Percentiles rank a stretch among this genome's conserved stretches.
Evolutionary conservation across 1,140 invertebrate species (phyloP).

Genomic region (Neocloeon triangulifer): DNA sequence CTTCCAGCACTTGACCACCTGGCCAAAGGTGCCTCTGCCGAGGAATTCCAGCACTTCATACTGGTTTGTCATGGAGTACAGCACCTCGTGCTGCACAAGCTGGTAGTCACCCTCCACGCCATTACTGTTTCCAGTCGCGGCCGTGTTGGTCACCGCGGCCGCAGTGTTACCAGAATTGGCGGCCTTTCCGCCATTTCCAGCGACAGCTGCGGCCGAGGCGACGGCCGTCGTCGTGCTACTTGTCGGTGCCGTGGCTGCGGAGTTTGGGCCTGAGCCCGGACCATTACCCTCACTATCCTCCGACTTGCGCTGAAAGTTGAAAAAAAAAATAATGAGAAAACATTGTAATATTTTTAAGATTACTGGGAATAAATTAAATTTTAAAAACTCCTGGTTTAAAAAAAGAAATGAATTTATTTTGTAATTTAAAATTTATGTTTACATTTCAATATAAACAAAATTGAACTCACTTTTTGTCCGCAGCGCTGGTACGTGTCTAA

Average conservation of each 20-base stretch:
- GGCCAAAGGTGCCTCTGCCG: constrained; percentile 95
- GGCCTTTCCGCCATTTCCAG: too few relatives aligned
- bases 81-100: constrained; percentile 92
- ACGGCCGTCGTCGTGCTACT: constrained; percentile 13
- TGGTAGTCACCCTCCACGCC: constrained; percentile 91
- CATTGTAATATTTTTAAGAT: not conserved
- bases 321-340: not conserved
- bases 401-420: too few relatives aligned
- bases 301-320: constrained; percentile 40
- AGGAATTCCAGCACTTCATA: constrained; percentile 98
- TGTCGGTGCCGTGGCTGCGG: constrained; percentile 10
- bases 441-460: not conserved
- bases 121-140: constrained; percentile 23
- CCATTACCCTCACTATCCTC: constrained; percentile 37
- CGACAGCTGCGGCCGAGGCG: constrained; percentile 11
- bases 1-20: constrained; percentile 99
- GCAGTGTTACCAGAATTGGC: constrained; percentile 12
- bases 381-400: not conserved
- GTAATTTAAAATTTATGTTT: not conserved
- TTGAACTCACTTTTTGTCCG: constrained; percentile 32
- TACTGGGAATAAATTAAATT: too few relatives aligned
- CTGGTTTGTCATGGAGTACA: constrained; percentile 78
- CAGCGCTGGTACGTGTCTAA: constrained; percentile 45
- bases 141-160: constrained; percentile 43
- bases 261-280: constrained; percentile 20